A percentile compares a stretch with the other conserved stretches of the same genome.
phyloP scores from a whole-genome alignment of 2,797 vertebrate species.

The Karalla daura region DNA sequence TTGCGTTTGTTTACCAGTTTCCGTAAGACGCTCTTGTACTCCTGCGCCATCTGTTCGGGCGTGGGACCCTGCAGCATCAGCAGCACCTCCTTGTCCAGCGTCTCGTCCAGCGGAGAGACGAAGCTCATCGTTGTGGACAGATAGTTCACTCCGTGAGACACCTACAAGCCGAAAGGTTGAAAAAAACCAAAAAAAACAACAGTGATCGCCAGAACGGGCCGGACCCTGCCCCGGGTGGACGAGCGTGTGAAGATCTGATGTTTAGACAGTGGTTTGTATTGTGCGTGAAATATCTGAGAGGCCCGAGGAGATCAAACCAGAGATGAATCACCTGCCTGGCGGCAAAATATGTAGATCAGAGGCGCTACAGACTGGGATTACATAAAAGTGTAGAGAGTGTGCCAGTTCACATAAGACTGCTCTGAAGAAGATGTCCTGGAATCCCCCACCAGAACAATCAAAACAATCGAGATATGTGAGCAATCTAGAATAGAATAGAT shows the following conservation, averaged over 20 bases:
- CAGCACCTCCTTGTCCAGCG: slow-evolving; percentile 86
- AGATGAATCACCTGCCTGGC: neutral
- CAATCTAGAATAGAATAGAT: neutral
- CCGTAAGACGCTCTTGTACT: slow-evolving; percentile 79
- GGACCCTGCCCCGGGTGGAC: neutral
- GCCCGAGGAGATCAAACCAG: neutral
- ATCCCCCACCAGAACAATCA: neutral
- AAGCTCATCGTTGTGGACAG: slow-evolving; percentile 59
- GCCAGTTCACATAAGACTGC: neutral
- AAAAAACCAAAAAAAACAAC: neutral
- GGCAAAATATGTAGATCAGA: neutral
- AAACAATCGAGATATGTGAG: no score
- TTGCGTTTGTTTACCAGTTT: slow-evolving; percentile 80
- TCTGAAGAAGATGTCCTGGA: neutral
- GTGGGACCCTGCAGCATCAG: slow-evolving; percentile 84
- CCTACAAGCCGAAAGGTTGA: slow-evolving; percentile 18
- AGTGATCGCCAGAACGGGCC: neutral
- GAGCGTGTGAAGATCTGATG: neutral
- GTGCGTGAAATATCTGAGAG: neutral
- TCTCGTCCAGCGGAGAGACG: slow-evolving; percentile 79
- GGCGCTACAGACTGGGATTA: slow-evolving; percentile 3
- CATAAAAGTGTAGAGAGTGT: neutral
- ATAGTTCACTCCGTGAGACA: slow-evolving; percentile 59
- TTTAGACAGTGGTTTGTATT: slow-evolving; percentile 12
- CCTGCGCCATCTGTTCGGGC: slow-evolving; percentile 79